Base-by-base conservation (phyloP, 2,113 vertebrate genomes). In the Cairina moschata region DNA sequence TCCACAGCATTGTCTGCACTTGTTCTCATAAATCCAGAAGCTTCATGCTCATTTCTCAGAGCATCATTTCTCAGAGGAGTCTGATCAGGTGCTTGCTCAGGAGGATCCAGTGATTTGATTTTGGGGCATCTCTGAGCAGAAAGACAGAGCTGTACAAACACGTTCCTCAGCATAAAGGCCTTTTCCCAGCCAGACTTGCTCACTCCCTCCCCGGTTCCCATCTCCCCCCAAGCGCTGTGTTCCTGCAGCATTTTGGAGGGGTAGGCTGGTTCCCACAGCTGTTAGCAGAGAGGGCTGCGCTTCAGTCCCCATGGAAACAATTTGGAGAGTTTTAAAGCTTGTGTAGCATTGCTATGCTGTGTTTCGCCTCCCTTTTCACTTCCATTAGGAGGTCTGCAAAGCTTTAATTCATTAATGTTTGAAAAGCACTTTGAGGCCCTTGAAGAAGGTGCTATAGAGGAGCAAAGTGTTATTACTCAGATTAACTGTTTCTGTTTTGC, bases 231-330 rank as follows among this genome's bases (percentile, higher is more conserved):
- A 69, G 86, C 0, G 28, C 77, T 77, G 52, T 6, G 34, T 69
- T 91, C 85, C 82, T 0, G 29, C 88, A 88, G 88, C 88, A 84
- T 91, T 96, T 93, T 0, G 22, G 90, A 89, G 88, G 69, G 91
- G 46, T 85, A 92, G 81, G 88, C 93, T 83, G 66, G 67, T 82
- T 71, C 85, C 58, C 2, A 12, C 77, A 11, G 77, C 88, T 83
- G 88, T n/a, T 55, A 74, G 63, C 7, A 0, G 66, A 34, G 80
- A 91, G 89, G 82, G 79, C 93, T 93, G 85, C 8, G 67, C 63
- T 86, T 59, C 94, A 90, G 95, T 97, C 94, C 95, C 95, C 96
- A 95, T 97, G 97, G 97, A 97, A 97, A 97, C 96, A 92, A 72
- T 92, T 93, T 87, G 79, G 86, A 96, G 95, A 94, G 87, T 90